Evolutionary conservation across 2,113 vertebrate genomes (phyloP).

Genomic region (Abramis brama): DNA sequence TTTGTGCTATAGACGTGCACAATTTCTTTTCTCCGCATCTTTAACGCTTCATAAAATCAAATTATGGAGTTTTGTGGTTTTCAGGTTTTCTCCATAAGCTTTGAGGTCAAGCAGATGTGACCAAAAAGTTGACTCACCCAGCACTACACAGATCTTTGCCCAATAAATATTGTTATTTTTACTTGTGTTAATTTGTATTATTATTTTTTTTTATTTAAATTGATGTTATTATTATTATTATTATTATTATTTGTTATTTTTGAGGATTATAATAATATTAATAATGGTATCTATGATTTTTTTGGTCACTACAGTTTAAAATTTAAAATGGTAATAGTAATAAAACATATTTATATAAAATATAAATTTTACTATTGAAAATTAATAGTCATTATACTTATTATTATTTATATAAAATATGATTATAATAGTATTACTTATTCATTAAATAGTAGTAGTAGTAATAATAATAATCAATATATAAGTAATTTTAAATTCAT

Average conservation of each 20-base stretch:
- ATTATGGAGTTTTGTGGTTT: background rate
- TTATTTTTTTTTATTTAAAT: background rate
- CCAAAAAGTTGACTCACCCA: background rate
- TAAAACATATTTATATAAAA: too few species aligned
- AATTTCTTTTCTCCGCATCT: too few species aligned
- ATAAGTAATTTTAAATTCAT: too few species aligned
- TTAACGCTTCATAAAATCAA: background rate
- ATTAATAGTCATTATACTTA: too few species aligned
- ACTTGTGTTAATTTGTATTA: background rate
- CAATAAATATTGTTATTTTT: background rate
- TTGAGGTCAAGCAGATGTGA: background rate
- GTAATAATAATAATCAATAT: too few species aligned
- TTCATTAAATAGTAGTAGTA: too few species aligned
- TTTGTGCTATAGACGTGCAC: background rate
- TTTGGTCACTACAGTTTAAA: background rate
- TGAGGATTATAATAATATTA: background rate
- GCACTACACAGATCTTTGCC: background rate
- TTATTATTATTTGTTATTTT: background rate
- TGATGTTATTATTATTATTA: background rate
- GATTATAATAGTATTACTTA: too few species aligned
- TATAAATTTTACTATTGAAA: too few species aligned
- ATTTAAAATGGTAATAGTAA: too few species aligned
- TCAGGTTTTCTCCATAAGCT: background rate
- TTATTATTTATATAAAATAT: too few species aligned
- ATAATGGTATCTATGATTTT: background rate